phyloP scores from a whole-genome alignment of 2,888 invertebrate species.

The Catocala sponsa region DNA sequence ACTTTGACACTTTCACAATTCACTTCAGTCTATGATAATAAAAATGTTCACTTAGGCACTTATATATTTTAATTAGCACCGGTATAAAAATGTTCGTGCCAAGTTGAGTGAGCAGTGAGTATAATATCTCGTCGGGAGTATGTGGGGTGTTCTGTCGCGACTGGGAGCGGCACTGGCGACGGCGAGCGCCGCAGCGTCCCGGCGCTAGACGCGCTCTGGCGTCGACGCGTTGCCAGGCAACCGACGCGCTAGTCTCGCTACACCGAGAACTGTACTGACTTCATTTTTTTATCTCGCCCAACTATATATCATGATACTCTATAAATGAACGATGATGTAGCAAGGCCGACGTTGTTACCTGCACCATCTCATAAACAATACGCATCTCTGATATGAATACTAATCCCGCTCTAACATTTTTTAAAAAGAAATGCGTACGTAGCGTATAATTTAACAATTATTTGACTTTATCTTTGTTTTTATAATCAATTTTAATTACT shows the following conservation, averaged over 20 bases:
- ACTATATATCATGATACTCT: constrained; percentile 16
- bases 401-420: background rate
- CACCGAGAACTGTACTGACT: constrained; percentile 24
- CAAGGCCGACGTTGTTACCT: constrained; percentile 5
- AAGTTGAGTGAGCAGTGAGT: constrained; percentile 30
- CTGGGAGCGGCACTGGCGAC: constrained; percentile 74
- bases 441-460: constrained; percentile 15
- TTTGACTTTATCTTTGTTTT: constrained; percentile 9
- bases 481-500: constrained; percentile 19
- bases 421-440: constrained; percentile 7
- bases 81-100: constrained; percentile 26
- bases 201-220: constrained; percentile 76
- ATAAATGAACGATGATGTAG: constrained; percentile 17
- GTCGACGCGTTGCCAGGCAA: constrained; percentile 83
- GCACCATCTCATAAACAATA: background rate
- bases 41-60: constrained; percentile 4
- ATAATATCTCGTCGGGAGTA: constrained; percentile 32
- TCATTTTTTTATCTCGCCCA: constrained; percentile 16
- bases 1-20: constrained; percentile 31
- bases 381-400: background rate
- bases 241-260: constrained; percentile 45
- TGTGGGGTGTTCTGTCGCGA: constrained; percentile 61
- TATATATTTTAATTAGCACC: constrained; percentile 32
- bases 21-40: constrained; percentile 16
- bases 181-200: constrained; percentile 75